Evolutionary conservation across 2,888 invertebrate genomes (phyloP).

Genomic region (Cantharis rustica): DNA sequence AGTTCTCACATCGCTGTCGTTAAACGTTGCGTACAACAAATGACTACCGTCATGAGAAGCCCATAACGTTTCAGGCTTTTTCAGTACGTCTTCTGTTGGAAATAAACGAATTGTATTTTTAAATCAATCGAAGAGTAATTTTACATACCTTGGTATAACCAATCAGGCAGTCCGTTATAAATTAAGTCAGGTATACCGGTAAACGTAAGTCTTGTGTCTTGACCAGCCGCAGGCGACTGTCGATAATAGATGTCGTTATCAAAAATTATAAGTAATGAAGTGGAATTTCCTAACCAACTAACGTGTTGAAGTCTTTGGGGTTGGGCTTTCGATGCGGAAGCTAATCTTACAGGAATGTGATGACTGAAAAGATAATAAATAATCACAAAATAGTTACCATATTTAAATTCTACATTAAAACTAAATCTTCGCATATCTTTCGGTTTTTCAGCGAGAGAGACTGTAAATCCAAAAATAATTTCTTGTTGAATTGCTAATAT

Average conservation of each 20-base stretch:
- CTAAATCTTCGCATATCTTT: conserved; percentile 6
- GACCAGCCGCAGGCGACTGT: conserved; percentile 71
- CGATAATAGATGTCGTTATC: conserved; percentile 90
- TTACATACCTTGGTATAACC: conserved; percentile 88
- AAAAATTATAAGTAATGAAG: conserved; percentile 77
- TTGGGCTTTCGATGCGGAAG: conserved; percentile 71
- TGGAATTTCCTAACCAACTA: conserved; percentile 80
- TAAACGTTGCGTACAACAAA: conserved; percentile 85
- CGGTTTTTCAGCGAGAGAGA: background rate
- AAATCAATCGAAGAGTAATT: conserved; percentile 14
- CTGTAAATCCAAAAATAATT: background rate
- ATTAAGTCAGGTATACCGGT: conserved; percentile 79
- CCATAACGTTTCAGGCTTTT: conserved; percentile 84
- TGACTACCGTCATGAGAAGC: conserved; percentile 80
- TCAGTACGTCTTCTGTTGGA: conserved; percentile 83
- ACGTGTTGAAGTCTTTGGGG: conserved; percentile 82
- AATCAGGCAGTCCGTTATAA: conserved; percentile 94
- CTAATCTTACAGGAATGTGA: conserved; percentile 82
- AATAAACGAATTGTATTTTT: background rate
- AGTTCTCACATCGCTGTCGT: conserved; percentile 78
- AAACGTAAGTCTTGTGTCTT: conserved; percentile 72
- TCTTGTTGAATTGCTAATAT: background rate
- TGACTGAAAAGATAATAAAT: conserved; percentile 62
- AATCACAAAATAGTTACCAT: background rate
- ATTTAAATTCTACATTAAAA: background rate